These are phyloP conservation scores for Carabus problematicus DNA, from an alignment of 2,888 invertebrate species.

Conservation along the genomic window DNA sequence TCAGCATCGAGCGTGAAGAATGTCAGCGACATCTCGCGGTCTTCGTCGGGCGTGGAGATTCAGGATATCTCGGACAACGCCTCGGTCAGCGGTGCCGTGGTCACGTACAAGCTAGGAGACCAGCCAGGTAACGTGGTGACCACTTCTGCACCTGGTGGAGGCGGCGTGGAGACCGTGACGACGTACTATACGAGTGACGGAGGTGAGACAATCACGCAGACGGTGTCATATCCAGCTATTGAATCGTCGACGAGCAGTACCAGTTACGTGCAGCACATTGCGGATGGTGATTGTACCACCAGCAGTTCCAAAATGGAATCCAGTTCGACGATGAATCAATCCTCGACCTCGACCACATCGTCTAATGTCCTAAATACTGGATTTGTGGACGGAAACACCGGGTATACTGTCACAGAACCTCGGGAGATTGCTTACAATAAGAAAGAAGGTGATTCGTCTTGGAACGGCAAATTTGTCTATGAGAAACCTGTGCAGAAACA, in stretches of 20 bases:
- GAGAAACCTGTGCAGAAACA: slow-evolving; percentile 53
- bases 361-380: slow-evolving; percentile 38
- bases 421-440: slow-evolving; percentile 56
- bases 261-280: slow-evolving; percentile 56
- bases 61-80: slow-evolving; percentile 57
- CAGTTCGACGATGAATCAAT: slow-evolving; percentile 52
- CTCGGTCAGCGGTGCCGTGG: slow-evolving; percentile 53
- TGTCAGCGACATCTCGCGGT: slow-evolving; percentile 51
- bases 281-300: slow-evolving; percentile 50
- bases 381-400: slow-evolving; percentile 52
- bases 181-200: slow-evolving; percentile 47
- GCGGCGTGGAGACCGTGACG: slow-evolving; percentile 57
- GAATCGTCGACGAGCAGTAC: slow-evolving; percentile 53
- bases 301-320: slow-evolving; percentile 53
- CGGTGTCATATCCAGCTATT: slow-evolving; percentile 41
- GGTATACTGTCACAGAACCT: slow-evolving; percentile 58
- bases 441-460: slow-evolving; percentile 58
- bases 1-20: no score
- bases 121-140: slow-evolving; percentile 30
- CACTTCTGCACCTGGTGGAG: slow-evolving; percentile 56
- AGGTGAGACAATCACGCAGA: slow-evolving; percentile 33
- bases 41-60: slow-evolving; percentile 56
- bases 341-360: slow-evolving; percentile 39
- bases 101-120: slow-evolving; percentile 51
- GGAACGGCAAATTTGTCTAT: slow-evolving; percentile 61